Conservation (phyloP, 2,113 vertebrate species). For the Paramisgurnus dabryanus region DNA sequence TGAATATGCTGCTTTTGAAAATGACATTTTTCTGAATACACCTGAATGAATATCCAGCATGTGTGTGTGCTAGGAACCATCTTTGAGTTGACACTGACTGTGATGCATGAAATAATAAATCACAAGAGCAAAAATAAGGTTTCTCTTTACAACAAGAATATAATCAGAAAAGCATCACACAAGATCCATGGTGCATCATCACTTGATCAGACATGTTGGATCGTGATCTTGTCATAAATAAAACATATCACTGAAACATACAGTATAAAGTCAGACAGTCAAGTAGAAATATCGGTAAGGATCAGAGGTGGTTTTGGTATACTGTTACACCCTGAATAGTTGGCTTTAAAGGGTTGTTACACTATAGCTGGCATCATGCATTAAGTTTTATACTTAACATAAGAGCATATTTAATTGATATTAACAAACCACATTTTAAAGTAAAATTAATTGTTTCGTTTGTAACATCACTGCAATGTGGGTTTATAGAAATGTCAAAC, state of each 20-base stretch:
- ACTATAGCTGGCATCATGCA: not conserved
- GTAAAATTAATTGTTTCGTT: not conserved
- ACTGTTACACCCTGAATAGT: not conserved
- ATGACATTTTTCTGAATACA: slow-evolving; percentile 30
- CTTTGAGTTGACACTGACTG: not conserved
- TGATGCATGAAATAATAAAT: slow-evolving; percentile 3
- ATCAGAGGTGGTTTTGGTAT: not conserved
- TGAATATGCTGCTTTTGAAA: slow-evolving; percentile 54
- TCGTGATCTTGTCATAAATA: slow-evolving; percentile 1
- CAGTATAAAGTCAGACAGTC: not conserved
- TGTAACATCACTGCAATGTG: not conserved
- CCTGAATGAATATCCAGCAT: slow-evolving; percentile 27
- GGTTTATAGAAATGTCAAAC: not conserved
- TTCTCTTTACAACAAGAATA: not conserved
- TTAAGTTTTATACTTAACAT: not conserved
- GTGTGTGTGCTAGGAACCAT: not conserved
- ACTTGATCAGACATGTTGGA: not conserved
- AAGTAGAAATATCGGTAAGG: not conserved
- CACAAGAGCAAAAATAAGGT: not conserved
- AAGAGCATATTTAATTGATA: not conserved
- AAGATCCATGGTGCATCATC: not conserved
- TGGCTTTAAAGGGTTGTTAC: not conserved
- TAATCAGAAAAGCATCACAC: too few relatives aligned
- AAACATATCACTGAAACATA: not conserved
- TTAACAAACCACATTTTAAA: not conserved